phyloP scores from a whole-genome alignment of 2,113 vertebrate species.

The rabbit (Oryctolagus cuniculus) region DNA sequence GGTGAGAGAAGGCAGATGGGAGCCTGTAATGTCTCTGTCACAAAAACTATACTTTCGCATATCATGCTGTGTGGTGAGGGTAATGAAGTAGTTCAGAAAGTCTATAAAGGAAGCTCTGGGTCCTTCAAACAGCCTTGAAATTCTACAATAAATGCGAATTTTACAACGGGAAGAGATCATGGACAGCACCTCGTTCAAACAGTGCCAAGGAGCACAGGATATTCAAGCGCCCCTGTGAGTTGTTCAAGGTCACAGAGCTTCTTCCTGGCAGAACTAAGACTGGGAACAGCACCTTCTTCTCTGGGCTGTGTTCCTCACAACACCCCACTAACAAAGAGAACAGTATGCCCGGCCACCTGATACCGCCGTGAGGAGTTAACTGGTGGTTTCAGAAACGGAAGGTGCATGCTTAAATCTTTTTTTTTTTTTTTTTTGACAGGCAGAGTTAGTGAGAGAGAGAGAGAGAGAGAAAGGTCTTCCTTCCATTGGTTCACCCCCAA shows the following conservation, averaged over 20 bases:
- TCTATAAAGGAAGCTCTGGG: constrained; percentile 50
- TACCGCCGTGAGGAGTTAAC: constrained; percentile 45
- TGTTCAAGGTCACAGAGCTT: background rate
- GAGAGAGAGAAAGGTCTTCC: no score
- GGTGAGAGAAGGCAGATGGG: constrained; percentile 26
- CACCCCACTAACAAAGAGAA: background rate
- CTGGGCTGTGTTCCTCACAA: background rate
- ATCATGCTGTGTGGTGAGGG: constrained; percentile 53
- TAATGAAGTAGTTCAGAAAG: constrained; percentile 69
- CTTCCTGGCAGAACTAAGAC: background rate
- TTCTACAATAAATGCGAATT: constrained; percentile 57
- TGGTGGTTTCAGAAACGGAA: constrained; percentile 36
- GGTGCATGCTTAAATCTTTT: constrained; percentile 52
- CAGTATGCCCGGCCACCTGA: background rate
- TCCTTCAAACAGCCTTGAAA: constrained; percentile 75
- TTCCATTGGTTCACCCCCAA: no score
- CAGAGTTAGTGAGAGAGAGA: no score
- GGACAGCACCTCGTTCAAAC: background rate
- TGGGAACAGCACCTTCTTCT: background rate
- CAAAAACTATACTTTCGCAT: constrained; percentile 65
- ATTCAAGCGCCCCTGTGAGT: constrained; percentile 44
- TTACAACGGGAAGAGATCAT: constrained; percentile 23
- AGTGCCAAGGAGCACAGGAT: background rate
- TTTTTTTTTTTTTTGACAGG: no score
- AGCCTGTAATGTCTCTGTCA: constrained; percentile 48